Conservation (phyloP, 2,113 vertebrate genomes). For the Eulemur rufifrons region DNA sequence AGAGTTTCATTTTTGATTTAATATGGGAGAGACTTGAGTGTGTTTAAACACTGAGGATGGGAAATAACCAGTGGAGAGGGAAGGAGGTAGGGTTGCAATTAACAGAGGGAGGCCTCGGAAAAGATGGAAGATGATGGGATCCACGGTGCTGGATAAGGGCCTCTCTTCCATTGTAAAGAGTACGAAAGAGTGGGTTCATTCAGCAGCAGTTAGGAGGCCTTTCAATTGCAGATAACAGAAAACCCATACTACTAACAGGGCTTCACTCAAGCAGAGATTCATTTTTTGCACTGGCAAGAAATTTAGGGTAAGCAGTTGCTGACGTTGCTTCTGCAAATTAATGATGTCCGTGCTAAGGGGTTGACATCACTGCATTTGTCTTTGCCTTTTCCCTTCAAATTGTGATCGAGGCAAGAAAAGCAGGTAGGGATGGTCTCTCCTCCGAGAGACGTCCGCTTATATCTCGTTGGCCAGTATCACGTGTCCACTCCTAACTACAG, state of each 20-base stretch:
- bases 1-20: background rate
- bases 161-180: background rate
- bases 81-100: background rate
- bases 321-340: background rate
- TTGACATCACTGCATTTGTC: fast-evolving
- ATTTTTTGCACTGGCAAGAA: background rate
- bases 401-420: background rate
- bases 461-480: background rate
- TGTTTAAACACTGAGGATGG: background rate
- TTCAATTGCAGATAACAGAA: background rate
- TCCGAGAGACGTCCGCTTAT: background rate
- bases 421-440: no score
- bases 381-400: background rate
- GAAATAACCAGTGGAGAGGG: background rate
- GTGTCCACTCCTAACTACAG: no score
- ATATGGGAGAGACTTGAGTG: background rate
- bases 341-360: background rate
- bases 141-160: no score
- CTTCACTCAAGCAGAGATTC: background rate
- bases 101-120: background rate
- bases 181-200: no score
- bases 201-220: background rate
- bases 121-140: no score
- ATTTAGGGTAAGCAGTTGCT: background rate
- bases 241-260: background rate